Percentiles rank a stretch among this genome's conserved stretches.
Evolutionary conservation across 2,113 vertebrate species (phyloP).

Genomic region (Sapajus apella): DNA sequence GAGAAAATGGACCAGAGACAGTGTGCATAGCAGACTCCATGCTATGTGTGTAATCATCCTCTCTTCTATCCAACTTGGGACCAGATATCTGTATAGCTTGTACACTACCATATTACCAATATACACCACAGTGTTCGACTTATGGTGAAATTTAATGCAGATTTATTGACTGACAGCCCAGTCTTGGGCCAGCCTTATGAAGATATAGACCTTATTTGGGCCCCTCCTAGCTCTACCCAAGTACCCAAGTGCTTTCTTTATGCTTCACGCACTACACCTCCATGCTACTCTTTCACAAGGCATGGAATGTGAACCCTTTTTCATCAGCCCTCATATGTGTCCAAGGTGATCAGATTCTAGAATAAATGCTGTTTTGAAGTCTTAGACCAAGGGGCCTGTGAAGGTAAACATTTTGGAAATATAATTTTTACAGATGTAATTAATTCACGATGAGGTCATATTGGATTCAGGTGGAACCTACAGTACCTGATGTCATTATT

Average conservation of each 20-base stretch:
- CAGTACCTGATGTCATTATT: background rate
- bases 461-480: background rate
- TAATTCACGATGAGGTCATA: background rate
- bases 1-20: background rate
- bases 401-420: background rate
- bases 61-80: background rate
- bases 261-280: background rate
- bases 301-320: background rate
- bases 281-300: background rate
- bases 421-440: background rate
- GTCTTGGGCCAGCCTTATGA: background rate
- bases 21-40: background rate
- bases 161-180: background rate
- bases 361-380: background rate
- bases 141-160: background rate
- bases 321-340: too few species aligned
- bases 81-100: background rate
- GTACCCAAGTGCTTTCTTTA: fast-evolving
- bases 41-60: background rate
- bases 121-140: background rate
- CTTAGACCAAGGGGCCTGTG: background rate
- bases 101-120: background rate
- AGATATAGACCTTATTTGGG: background rate
- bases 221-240: fast-evolving
- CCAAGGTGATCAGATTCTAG: background rate